Evolutionary conservation across 2,888 invertebrate genomes (phyloP).

Genomic region (Panopea generosa): DNA sequence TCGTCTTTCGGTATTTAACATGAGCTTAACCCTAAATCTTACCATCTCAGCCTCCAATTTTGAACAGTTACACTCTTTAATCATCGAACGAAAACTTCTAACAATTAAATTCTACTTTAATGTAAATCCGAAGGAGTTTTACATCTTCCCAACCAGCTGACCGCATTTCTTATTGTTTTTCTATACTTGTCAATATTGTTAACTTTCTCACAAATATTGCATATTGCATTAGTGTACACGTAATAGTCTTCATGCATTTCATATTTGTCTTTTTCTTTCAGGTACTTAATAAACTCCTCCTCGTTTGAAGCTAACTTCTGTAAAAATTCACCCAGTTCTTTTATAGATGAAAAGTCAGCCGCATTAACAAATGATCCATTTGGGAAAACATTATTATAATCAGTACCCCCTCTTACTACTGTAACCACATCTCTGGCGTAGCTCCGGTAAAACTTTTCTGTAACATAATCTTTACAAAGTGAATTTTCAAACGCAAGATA

Average conservation of each 20-base stretch:
- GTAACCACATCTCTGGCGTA: slow-evolving; percentile 30
- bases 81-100: too few species aligned
- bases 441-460: slow-evolving; percentile 68
- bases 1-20: too few species aligned
- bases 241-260: neutral
- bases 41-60: too few species aligned
- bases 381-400: slow-evolving; percentile 78
- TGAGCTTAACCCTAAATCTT: too few species aligned
- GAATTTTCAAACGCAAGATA: slow-evolving; percentile 73
- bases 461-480: slow-evolving; percentile 70
- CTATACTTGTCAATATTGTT: slow-evolving; percentile 39
- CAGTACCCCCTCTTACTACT: slow-evolving; percentile 74
- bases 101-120: too few species aligned
- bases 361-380: slow-evolving; percentile 80
- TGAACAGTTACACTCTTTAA: too few species aligned
- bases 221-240: slow-evolving; percentile 21
- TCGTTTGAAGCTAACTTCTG: slow-evolving; percentile 30
- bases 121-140: too few species aligned
- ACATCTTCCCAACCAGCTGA: slow-evolving; percentile 27
- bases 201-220: slow-evolving; percentile 44
- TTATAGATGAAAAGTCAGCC: slow-evolving; percentile 71
- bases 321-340: slow-evolving; percentile 41
- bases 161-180: slow-evolving; percentile 18
- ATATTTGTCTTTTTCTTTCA: slow-evolving; percentile 41
- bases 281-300: slow-evolving; percentile 25